phyloP scores from a whole-genome alignment of 2,797 vertebrate genomes.

The Oreochromis mossambicus region DNA sequence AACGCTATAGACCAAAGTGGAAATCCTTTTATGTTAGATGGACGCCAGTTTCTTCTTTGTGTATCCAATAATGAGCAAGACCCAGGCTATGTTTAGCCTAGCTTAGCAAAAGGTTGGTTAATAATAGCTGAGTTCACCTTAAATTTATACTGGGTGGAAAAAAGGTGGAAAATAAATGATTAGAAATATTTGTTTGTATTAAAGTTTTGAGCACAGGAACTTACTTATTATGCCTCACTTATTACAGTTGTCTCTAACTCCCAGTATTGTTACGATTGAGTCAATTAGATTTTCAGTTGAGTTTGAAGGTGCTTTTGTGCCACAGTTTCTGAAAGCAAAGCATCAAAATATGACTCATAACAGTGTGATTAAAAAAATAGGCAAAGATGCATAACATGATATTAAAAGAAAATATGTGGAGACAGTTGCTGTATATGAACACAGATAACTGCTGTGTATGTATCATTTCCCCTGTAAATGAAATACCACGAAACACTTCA shows the following conservation, averaged over 20 bases:
- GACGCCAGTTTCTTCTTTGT: background rate
- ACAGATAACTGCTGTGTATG: background rate
- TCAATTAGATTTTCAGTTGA: background rate
- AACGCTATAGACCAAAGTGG: background rate
- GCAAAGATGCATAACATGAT: background rate
- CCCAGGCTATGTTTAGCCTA: background rate
- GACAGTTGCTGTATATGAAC: background rate
- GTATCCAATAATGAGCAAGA: background rate
- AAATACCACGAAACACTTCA: background rate
- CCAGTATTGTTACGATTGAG: background rate
- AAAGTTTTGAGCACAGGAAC: background rate
- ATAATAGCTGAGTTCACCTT: background rate
- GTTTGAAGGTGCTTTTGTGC: background rate
- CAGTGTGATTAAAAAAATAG: background rate
- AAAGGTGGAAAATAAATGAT: background rate
- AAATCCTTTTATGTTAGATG: background rate
- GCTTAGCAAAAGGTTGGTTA: background rate
- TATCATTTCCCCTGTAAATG: background rate
- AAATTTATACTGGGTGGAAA: background rate
- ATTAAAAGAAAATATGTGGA: background rate
- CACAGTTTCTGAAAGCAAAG: background rate
- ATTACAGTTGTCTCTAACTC: background rate
- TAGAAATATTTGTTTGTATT: background rate
- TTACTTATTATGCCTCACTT: background rate
- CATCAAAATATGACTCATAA: background rate